Evolutionary conservation across 1,140 invertebrate genomes (phyloP).

Genomic region (Lucilia sericata): DNA sequence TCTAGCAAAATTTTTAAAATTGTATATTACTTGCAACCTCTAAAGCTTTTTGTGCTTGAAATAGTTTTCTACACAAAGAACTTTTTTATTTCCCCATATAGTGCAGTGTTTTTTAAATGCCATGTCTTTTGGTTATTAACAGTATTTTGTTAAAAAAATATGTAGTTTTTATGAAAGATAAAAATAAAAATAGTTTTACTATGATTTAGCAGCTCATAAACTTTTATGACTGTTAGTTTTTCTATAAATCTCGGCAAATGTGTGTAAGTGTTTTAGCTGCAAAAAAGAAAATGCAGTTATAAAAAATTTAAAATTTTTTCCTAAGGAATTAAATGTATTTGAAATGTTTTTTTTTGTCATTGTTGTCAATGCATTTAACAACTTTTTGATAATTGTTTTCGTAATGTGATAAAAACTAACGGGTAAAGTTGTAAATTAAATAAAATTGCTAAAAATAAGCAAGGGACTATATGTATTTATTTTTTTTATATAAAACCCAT

Average conservation of each 20-base stretch:
- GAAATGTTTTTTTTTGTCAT: too few species aligned
- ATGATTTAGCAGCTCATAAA: constrained; percentile 43
- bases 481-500: too few species aligned
- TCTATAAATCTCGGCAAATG: background rate
- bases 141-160: background rate
- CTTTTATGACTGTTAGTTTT: constrained; percentile 33
- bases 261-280: too few species aligned
- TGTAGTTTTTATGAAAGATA: background rate
- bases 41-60: too few species aligned
- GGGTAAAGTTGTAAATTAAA: background rate
- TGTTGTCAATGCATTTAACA: constrained; percentile 29
- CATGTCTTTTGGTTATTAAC: background rate
- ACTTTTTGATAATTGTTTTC: constrained; percentile 41
- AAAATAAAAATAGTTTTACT: background rate
- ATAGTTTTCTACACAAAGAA: too few species aligned
- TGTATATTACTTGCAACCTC: background rate
- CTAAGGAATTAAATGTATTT: background rate
- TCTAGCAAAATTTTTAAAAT: background rate
- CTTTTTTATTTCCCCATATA: too few species aligned
- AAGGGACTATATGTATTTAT: too few species aligned
- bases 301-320: too few species aligned
- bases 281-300: too few species aligned
- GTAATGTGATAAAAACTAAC: constrained; percentile 32
- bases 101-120: too few species aligned
- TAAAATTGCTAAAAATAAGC: background rate